Evolutionary conservation across 1,140 invertebrate genomes (phyloP).

Genomic region (Diachasma alloeum): DNA sequence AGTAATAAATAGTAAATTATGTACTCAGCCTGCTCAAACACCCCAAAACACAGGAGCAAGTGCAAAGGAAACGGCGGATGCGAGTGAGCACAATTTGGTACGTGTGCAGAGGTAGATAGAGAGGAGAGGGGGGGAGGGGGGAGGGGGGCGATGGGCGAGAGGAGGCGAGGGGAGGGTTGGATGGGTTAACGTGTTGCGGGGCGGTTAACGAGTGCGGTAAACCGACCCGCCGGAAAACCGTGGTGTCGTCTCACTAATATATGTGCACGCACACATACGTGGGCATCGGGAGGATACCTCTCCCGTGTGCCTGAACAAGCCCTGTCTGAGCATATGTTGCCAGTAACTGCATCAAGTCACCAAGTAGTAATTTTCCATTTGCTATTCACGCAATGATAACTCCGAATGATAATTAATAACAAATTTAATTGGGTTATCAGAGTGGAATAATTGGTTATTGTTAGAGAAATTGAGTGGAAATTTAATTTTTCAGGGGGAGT

Average conservation of each 20-base stretch:
- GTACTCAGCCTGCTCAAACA: neutral
- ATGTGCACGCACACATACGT: slow-evolving; percentile 36
- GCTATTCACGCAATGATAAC: neutral
- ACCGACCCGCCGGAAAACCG: slow-evolving; percentile 61
- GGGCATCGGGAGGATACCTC: slow-evolving; percentile 8
- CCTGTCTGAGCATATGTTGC: slow-evolving; percentile 64
- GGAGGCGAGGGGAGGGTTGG: neutral
- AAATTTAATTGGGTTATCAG: neutral
- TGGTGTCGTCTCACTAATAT: slow-evolving; percentile 61
- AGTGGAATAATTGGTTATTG: neutral
- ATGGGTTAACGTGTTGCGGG: slow-evolving; percentile 57
- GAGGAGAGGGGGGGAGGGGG: neutral
- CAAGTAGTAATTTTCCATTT: neutral
- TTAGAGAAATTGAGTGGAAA: neutral
- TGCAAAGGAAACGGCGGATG: neutral
- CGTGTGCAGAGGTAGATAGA: neutral
- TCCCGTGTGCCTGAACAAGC: slow-evolving; percentile 39
- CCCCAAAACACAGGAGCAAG: neutral
- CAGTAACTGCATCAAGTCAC: slow-evolving; percentile 43
- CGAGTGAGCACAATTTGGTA: neutral
- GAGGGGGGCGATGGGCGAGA: neutral
- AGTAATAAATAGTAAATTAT: too few relatives aligned
- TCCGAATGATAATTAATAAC: neutral
- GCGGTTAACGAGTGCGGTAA: slow-evolving; percentile 65
- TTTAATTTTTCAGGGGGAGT: neutral